phyloP scores from a whole-genome alignment of 2,797 vertebrate genomes.

The Falco rusticolus region DNA sequence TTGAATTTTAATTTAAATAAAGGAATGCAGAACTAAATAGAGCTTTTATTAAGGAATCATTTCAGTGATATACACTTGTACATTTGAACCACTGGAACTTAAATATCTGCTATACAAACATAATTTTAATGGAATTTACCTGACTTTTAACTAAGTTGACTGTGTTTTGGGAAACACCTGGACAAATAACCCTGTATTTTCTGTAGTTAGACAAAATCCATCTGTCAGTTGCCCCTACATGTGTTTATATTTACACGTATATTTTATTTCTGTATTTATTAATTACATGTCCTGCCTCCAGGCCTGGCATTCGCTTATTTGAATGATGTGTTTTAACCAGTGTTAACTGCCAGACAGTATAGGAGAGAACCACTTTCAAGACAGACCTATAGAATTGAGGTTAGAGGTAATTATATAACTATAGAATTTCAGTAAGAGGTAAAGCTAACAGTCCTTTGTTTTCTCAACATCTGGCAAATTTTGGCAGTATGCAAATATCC shows the following conservation, averaged over 20 bases:
- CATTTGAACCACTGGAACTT: background rate
- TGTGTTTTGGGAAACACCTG: background rate
- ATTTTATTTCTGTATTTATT: background rate
- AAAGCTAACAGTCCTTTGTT: background rate
- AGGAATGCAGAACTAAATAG: background rate
- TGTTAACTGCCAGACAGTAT: background rate
- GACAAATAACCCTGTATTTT: background rate
- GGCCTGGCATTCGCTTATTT: background rate
- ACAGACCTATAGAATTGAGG: background rate
- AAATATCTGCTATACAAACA: background rate
- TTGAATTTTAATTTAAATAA: background rate
- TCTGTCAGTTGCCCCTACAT: background rate
- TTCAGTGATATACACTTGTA: background rate
- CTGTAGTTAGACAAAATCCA: background rate
- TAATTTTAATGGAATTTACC: background rate
- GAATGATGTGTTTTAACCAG: background rate
- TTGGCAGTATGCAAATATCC: fast-evolving
- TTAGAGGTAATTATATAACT: too few species aligned
- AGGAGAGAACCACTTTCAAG: background rate
- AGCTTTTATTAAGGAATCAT: background rate
- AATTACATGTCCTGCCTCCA: background rate
- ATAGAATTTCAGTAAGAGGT: background rate
- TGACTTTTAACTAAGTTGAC: background rate
- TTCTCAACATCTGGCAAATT: background rate
- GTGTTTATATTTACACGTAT: fast-evolving